phyloP scores from a whole-genome alignment of 2,888 invertebrate species.

The Stenoptilia bipunctidactyla region DNA sequence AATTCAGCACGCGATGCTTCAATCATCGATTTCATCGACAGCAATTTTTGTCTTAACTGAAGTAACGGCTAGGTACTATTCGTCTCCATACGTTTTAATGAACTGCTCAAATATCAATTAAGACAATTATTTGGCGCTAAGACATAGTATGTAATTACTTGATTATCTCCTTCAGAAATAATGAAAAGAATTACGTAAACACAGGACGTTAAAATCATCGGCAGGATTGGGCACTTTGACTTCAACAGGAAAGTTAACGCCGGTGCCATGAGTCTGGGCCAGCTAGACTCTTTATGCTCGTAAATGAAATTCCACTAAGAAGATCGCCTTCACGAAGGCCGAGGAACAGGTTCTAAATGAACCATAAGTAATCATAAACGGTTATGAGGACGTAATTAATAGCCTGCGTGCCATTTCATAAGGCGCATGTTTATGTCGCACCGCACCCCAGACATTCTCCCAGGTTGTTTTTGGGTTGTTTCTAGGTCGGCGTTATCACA shows the following conservation, averaged over 20 bases:
- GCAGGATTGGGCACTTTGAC: too few relatives aligned
- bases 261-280: neutral
- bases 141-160: too few relatives aligned
- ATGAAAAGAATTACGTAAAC: too few relatives aligned
- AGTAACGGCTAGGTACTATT: too few relatives aligned
- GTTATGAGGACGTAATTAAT: constrained; percentile 35
- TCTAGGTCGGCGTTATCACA: constrained; percentile 6
- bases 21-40: constrained; percentile 1
- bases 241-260: too few relatives aligned
- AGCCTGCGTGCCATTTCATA: constrained; percentile 25
- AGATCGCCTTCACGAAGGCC: constrained; percentile 33
- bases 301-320: constrained; percentile 24
- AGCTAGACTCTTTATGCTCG: constrained; percentile 9
- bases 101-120: too few relatives aligned
- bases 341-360: constrained; percentile 37
- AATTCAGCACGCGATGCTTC: constrained; percentile 5
- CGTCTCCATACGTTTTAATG: too few relatives aligned
- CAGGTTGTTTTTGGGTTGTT: constrained; percentile 33
- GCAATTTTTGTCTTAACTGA: too few relatives aligned
- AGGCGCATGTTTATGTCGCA: constrained; percentile 7
- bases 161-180: too few relatives aligned
- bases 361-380: constrained; percentile 26
- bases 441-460: constrained; percentile 5
- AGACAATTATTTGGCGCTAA: too few relatives aligned
- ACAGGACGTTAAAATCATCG: too few relatives aligned